Conservation (phyloP, 2,797 vertebrate genomes). For the Bradypodion ventrale region DNA sequence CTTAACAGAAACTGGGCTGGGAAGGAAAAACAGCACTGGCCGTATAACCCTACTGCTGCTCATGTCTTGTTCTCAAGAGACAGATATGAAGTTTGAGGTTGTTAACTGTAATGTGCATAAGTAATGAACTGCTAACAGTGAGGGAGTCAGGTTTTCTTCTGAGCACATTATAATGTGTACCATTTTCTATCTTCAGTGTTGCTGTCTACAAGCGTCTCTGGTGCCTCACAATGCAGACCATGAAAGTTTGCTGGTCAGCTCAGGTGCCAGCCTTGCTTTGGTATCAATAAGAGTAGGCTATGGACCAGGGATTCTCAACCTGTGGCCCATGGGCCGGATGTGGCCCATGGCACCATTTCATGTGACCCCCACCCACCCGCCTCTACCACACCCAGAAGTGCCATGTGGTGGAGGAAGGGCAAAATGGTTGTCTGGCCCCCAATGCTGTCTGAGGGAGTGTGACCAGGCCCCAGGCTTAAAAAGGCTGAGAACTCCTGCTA, state of each 20-base stretch:
- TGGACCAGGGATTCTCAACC: too few species aligned
- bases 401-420: too few species aligned
- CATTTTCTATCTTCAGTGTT: slow-evolving; percentile 4
- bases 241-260: not conserved
- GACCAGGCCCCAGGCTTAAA: too few species aligned
- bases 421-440: too few species aligned
- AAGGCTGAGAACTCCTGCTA: too few species aligned
- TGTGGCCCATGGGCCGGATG: too few species aligned
- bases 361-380: too few species aligned
- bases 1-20: slow-evolving; percentile 66
- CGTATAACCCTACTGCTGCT: not conserved
- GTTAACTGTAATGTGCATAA: not conserved
- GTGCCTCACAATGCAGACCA: not conserved
- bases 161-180: not conserved
- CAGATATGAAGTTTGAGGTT: not conserved
- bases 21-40: slow-evolving; percentile 29
- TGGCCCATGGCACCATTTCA: too few species aligned
- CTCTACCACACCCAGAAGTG: too few species aligned
- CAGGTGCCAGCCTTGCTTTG: not conserved
- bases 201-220: slow-evolving; percentile 8
- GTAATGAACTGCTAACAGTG: not conserved
- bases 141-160: not conserved
- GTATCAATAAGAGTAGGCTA: slow-evolving; percentile 1
- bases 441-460: too few species aligned
- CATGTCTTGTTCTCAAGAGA: slow-evolving; percentile 11